phyloP scores from a whole-genome alignment of 2,113 vertebrate species.

The Urocolius indicus region DNA sequence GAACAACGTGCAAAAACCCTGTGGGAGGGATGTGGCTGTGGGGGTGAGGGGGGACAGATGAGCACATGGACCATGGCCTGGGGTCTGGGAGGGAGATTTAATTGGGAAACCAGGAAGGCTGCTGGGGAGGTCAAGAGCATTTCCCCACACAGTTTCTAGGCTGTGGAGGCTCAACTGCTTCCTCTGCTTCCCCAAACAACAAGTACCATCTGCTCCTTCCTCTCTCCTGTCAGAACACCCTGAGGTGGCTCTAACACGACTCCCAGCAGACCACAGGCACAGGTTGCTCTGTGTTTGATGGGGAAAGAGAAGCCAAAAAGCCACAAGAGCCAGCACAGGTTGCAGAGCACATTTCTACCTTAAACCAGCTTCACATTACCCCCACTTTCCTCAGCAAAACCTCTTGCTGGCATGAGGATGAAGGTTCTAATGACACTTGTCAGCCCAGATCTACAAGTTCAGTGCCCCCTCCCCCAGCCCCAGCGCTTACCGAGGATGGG shows the following conservation, averaged over 20 bases:
- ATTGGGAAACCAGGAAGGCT: neutral
- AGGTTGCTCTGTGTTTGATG: fast-evolving
- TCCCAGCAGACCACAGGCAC: neutral
- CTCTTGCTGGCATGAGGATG: neutral
- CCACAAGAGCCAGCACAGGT: neutral
- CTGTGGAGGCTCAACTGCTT: neutral
- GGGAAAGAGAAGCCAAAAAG: neutral
- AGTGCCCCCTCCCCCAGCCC: neutral
- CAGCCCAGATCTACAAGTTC: fast-evolving
- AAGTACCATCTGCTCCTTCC: neutral
- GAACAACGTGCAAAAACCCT: neutral
- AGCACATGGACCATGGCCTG: fast-evolving
- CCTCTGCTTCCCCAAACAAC: neutral
- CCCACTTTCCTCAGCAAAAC: neutral
- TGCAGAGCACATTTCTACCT: neutral
- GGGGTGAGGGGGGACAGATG: fast-evolving
- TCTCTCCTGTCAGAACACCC: neutral
- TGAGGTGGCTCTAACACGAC: fast-evolving
- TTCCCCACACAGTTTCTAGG: neutral
- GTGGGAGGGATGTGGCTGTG: fast-evolving
- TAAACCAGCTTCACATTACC: neutral
- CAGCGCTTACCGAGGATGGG: neutral
- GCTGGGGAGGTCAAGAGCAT: neutral
- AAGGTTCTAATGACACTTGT: too few species aligned
- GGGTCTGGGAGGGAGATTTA: neutral